Evolutionary conservation across 2,113 vertebrate species (phyloP).

Genomic region (Saimiri boliviensis): DNA sequence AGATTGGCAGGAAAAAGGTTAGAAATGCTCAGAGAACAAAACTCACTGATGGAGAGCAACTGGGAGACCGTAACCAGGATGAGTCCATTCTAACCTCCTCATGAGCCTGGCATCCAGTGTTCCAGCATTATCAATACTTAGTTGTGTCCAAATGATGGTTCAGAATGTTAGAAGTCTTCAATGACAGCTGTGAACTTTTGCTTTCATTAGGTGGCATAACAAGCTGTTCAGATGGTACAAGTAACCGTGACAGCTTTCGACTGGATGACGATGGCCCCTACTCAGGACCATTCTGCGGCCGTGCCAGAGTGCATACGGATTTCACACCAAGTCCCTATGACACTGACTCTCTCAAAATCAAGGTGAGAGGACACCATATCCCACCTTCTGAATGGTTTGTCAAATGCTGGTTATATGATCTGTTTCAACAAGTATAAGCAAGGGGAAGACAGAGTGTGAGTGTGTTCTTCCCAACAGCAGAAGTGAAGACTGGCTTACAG

Average conservation of each 20-base stretch:
- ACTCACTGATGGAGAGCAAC: not conserved
- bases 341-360: slow-evolving; percentile 94
- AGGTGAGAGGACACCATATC: slow-evolving; percentile 82
- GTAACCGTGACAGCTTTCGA: slow-evolving; percentile 92
- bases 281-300: slow-evolving; percentile 89
- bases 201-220: slow-evolving; percentile 90
- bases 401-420: not conserved
- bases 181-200: not conserved
- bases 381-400: not conserved
- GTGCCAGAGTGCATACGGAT: slow-evolving; percentile 93
- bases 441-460: not conserved
- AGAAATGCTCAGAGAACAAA: not conserved
- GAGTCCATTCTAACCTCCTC: not conserved
- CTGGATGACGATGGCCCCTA: slow-evolving; percentile 88
- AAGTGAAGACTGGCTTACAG: not conserved
- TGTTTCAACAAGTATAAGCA: not conserved
- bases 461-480: not conserved
- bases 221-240: slow-evolving; percentile 91
- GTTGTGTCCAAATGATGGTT: not conserved
- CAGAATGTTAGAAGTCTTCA: not conserved
- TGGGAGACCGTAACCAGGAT: not conserved
- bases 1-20: not conserved
- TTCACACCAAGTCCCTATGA: slow-evolving; percentile 96
- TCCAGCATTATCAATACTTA: not conserved
- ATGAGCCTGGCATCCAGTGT: not conserved